Evolutionary conservation across 2,797 vertebrate genomes (phyloP).

Genomic region (Podarcis siculus): DNA sequence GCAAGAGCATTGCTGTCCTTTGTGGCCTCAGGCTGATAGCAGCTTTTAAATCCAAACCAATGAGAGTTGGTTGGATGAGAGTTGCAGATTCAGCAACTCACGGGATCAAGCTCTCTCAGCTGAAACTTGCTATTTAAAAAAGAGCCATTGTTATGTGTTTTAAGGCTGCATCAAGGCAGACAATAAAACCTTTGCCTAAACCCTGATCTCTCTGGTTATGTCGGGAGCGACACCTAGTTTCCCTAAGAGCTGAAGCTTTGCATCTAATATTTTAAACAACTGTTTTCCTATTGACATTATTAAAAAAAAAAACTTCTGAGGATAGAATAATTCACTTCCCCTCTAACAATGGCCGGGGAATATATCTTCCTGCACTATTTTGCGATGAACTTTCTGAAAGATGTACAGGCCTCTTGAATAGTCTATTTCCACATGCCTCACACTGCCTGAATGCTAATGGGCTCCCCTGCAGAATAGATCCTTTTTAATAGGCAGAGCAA

Average conservation of each 20-base stretch:
- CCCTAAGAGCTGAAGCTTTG: conserved; percentile 56
- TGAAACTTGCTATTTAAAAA: neutral
- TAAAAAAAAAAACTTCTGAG: conserved; percentile 46
- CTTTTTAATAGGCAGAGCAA: conserved; percentile 66
- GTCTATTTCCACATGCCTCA: conserved; percentile 61
- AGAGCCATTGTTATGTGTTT: neutral
- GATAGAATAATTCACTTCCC: conserved; percentile 52
- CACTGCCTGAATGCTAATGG: conserved; percentile 64
- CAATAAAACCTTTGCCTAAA: neutral
- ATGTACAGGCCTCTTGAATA: conserved; percentile 49
- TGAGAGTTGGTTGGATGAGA: neutral
- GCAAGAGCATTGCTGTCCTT: neutral
- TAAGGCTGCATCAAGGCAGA: neutral
- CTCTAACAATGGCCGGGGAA: conserved; percentile 51
- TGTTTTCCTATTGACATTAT: conserved; percentile 39
- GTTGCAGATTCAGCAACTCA: conserved; percentile 20
- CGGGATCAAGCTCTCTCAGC: conserved; percentile 4
- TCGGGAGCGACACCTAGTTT: conserved; percentile 41
- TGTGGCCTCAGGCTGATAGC: neutral
- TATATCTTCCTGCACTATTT: conserved; percentile 49
- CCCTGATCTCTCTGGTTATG: conserved; percentile 13
- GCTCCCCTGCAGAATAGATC: conserved; percentile 60
- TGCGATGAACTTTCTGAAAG: conserved; percentile 35
- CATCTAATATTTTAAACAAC: conserved; percentile 59
- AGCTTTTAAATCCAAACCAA: neutral